Evolutionary conservation across 2,888 invertebrate species (phyloP), one percentile per base, ranked within the genome.

Genomic region (Drepana falcataria): DNA sequence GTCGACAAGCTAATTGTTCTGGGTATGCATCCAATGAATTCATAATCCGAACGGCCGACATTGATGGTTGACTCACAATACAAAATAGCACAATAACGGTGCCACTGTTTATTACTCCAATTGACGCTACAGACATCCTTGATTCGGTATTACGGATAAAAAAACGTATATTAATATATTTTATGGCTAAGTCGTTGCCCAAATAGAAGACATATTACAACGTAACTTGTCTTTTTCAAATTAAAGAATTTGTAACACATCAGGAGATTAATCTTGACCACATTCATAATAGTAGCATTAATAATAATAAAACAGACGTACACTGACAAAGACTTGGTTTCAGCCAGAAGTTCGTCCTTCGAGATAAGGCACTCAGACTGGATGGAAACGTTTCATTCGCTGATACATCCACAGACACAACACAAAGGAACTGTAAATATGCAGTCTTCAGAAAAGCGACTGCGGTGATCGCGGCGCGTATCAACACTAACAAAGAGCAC

Each of bases 381-480:
- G 75, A 73, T 68, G 75, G 81, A 81, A 77, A 81, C 74, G 68
- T 73, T 76, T 77, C 73, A 69, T 67, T 69, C 69, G 73, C 44
- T 44, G 72, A 65, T 72, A 64, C 64, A 66, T 64, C 68, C 66
- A 66, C 59, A 59, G 68, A 69, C 77, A 73, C 73, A 71, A 76
- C 82, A 89, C 88, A 89, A 87, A 87, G 88, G 79, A 80, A 74
- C 68, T 61, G 69, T 65, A 75, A 72, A 67, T 65, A 71, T 77
- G 75, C 79, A 78, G 75, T 77, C 64, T 70, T 65, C 59, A 56
- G 57, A n/a, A n/a, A 71, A 66, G 55, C 57, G 60, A 68, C 62
- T 58, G 66, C 60, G 54, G 61, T 59, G 56, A 60, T 63, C 63
- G 64, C 63, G 59, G 66, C 66, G 72, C 68, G 67, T 68, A 76